Evolutionary conservation across 2,113 vertebrate genomes (phyloP), one percentile per base, ranked within the genome.

Genomic region (Lepus timidus): DNA sequence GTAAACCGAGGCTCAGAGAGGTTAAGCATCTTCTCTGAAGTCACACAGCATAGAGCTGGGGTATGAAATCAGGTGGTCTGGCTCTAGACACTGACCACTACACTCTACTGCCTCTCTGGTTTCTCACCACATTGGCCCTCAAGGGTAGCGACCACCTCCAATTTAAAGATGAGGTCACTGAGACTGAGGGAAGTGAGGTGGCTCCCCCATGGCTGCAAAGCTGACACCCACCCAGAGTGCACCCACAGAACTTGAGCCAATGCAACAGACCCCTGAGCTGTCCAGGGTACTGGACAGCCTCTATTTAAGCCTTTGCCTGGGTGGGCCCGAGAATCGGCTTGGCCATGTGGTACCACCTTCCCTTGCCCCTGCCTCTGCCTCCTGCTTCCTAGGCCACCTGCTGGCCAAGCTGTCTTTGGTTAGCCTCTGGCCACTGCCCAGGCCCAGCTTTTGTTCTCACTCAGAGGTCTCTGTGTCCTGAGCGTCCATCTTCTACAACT

Each of bases 381-480:
- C 33, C 49, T 58, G 33, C 33, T 68, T 80, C 11, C 14, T 31
- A 33, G 27, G 25, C n/a, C 76, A 89, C 12, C 65, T 0, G 3
- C 84, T 67, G 55, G 9, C 61, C 6, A 1, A 9, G 13, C 19
- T 22, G 71, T 31, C 29, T n/a, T 23, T 74, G 61, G 74, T 68
- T 93, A 74, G n/a, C 73, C 23, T 52, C 65, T 44, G 92, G 62
- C 64, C 6, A 52, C 83, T 95, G 49, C 25, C 31, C 65, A 86
- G 33, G 6, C 9, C 17, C 11, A 51, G 58, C 17, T 64, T 44
- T 83, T 86, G 55, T 31, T 58, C 33, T 70, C 64, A 90, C 33
- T 70, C 64, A 39, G 70, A 74, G 62, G 31, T 75, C 61, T 29
- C 25, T 89, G 67, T 44, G n/a, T 67, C 70, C 79, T 3, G 10